Base-by-base conservation (phyloP, 2,113 vertebrate genomes). In the Taxidea taxus region DNA sequence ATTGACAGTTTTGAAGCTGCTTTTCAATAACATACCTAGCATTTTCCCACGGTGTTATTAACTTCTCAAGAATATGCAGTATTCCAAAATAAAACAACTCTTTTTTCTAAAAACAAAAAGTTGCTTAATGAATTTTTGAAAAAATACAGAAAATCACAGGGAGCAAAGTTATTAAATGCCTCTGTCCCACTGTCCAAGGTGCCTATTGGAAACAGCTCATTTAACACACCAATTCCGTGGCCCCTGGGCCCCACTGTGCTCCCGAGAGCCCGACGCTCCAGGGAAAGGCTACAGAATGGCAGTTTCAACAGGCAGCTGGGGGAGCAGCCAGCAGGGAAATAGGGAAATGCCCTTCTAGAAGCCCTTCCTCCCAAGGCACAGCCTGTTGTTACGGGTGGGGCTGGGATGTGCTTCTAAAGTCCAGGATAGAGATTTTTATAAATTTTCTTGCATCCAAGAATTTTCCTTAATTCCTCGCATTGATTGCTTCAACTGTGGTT, bases 31-130 rank as follows among this genome's bases (percentile, higher is more conserved):
- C 56, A 47, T 6, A 14, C 11, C 15, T 6, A 7, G 11, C 44
- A 58, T 44, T 44, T 44, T 42, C 34, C 25, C 68, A 8, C 23
- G 16, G 12, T 11, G 23, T 75, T 37, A 64, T 56, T 72, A 27
- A 27, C 34, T 85, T 77, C 23, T 84, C 80, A 39, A 72, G 44
- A 84, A 25, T 20, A 37, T 6, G 25, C 47, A 58, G 21, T 27
- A 68, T 58, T 84, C 8, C 42, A 25, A 58, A 75, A 56, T 18
- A 49, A 72, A 60, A 31, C 25, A 29, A 15, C 64, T 62, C 4
- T 58, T 60, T 34, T 27, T 66, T 23, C 62, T 25, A 91, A 91
- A 82, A 68, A 42, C n/a, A 68, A 91, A 82, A 54, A 64, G 37
- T 27, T 64, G 37, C 56, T 82, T 56, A 70, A 44, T 78, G 42